Base-by-base conservation (phyloP, 2,797 vertebrate species). In the Salarias fasciatus region DNA sequence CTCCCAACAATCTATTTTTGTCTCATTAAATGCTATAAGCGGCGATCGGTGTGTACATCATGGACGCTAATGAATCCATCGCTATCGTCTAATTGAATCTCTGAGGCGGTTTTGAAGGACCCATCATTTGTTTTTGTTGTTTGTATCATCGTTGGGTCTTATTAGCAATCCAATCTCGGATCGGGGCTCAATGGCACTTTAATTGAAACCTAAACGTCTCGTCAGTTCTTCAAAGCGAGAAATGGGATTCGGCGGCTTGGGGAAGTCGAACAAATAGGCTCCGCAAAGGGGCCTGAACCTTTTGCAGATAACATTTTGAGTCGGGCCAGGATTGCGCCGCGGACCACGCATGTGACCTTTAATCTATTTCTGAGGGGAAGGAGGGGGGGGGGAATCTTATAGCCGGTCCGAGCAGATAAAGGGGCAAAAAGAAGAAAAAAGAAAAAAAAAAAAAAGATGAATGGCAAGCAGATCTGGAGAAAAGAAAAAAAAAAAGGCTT, bases 11-110 rank as follows among this genome's bases (percentile, higher is more conserved):
- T 75, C 66, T 74, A 63, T 73, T 70, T 64, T 45, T 52, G 61
- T 81, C 56, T 67, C 42, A 75, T 69, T 70, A 78, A 77, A 60
- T 53, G 14, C 53, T 65, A 50, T 69, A 64, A 72, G 64, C 50
- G 69, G 59, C 66, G 76, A 85, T 80, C 66, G 66, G 45, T 10
- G 69, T 55, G 69, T 63, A 69, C 47, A 74, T 79, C 57, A 72
- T 48, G 33, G 42, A 35, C 40, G 31, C 38, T 73, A 79, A 83
- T 83, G 60, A 81, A 77, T 80, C 54, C 48, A 67, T 63, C 10
- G 12, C 72, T 83, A 68, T 78, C 66, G 31, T 61, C 52, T 80
- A 80, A 84, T 80, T 76, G 52, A 74, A 82, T 83, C 63, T 28
- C 52, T 51, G 11, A 8, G 13, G 59, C 13, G 1, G 40, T 53